A percentile compares a stretch with the other conserved stretches of the same genome.
These are phyloP conservation scores for Schizopygopsis pylzovi DNA, from an alignment of 2,797 vertebrate species.

Conservation along the genomic window DNA sequence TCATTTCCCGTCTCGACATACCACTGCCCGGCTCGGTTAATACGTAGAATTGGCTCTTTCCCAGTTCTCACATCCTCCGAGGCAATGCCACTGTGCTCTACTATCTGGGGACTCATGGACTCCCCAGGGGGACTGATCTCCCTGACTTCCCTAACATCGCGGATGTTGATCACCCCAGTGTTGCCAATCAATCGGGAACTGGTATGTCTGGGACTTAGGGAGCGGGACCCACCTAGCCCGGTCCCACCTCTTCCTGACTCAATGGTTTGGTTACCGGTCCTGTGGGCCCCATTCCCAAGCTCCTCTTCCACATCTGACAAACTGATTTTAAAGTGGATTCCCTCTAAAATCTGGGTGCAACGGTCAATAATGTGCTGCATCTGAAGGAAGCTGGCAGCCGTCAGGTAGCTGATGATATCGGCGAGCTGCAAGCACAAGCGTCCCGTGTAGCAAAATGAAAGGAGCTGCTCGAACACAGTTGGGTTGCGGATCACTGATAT, in stretches of 20 bases:
- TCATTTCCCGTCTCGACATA: constrained; percentile 88
- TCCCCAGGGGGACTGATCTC: constrained; percentile 89
- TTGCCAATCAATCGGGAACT: constrained; percentile 78
- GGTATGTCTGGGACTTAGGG: constrained; percentile 80
- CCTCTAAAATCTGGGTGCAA: constrained; percentile 95
- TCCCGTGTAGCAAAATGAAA: constrained; percentile 96
- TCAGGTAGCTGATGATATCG: constrained; percentile 98
- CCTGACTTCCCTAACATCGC: constrained; percentile 79
- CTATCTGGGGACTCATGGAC: constrained; percentile 88
- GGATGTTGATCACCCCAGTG: constrained; percentile 63
- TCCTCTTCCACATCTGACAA: constrained; percentile 88
- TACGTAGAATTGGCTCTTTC: constrained; percentile 91
- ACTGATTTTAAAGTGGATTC: constrained; percentile 96
- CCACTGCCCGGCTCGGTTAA: constrained; percentile 96
- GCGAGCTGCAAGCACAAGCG: constrained; percentile 93
- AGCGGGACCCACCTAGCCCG: constrained; percentile 70
- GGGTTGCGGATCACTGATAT: constrained; percentile 96
- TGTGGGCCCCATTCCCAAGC: constrained; percentile 73
- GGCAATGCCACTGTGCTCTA: constrained; percentile 83
- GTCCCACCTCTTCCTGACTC: constrained; percentile 77
- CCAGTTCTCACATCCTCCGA: constrained; percentile 79
- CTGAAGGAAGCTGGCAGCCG: constrained; percentile 96
- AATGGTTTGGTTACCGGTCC: constrained; percentile 75
- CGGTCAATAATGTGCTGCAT: constrained; percentile 99
- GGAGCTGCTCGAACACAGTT: constrained; percentile 94